Percentiles rank a stretch among this genome's conserved stretches.
These are phyloP conservation scores for Oasisia sp. DNA, from an alignment of 2,888 invertebrate genomes.

Conservation along the genomic window DNA sequence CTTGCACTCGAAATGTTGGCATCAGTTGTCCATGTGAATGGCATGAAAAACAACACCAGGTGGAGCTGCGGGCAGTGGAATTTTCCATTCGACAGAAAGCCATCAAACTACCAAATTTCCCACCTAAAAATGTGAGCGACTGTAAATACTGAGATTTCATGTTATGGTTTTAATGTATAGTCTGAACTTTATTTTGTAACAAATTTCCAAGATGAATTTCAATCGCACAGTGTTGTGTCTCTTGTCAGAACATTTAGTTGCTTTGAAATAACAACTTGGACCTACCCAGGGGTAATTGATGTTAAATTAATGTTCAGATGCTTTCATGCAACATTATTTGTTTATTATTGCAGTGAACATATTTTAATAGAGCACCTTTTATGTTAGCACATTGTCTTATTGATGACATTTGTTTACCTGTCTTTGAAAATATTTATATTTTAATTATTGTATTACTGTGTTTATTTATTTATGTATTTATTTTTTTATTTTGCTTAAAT, in stretches of 20 bases:
- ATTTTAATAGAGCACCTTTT: too few species aligned
- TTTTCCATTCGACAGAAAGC: slow-evolving; percentile 36
- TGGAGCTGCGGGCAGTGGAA: slow-evolving; percentile 36
- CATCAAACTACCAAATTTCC: slow-evolving; percentile 33
- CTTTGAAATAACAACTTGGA: too few species aligned
- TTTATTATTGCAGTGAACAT: not conserved
- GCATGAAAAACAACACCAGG: slow-evolving; percentile 24
- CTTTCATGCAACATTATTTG: not conserved
- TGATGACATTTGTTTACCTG: too few species aligned
- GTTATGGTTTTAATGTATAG: slow-evolving; percentile 17
- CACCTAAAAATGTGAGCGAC: slow-evolving; percentile 25
- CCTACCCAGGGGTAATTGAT: too few species aligned
- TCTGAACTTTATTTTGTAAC: not conserved
- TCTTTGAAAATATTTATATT: too few species aligned
- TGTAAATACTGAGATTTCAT: not conserved
- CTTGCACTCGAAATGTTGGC: slow-evolving; percentile 23
- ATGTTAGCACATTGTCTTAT: too few species aligned
- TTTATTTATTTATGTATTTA: too few species aligned
- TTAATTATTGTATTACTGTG: too few species aligned
- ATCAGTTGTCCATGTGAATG: slow-evolving; percentile 29
- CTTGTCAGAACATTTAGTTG: too few species aligned
- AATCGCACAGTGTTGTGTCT: too few species aligned
- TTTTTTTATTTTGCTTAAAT: too few species aligned
- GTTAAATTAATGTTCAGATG: not conserved
- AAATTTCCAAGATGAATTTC: too few species aligned